These are phyloP conservation scores for Apis laboriosa DNA, from an alignment of 1,140 invertebrate species.

Conservation along the genomic window DNA sequence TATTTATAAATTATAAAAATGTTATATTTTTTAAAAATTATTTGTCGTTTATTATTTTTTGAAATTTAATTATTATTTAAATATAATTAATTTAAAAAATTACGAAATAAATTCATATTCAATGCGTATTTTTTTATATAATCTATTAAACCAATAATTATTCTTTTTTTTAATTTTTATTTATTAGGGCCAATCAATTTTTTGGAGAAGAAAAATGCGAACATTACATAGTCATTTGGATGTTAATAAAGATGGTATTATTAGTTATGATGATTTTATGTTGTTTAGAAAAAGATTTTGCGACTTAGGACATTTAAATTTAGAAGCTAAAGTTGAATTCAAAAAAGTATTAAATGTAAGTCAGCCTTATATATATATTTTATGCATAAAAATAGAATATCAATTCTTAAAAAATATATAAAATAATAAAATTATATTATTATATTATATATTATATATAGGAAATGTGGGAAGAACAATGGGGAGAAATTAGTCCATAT, in stretches of 20 bases:
- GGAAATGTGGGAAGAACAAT: conserved; percentile 90
- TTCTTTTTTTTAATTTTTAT: not conserved
- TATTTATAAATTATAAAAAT: no score
- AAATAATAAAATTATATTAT: not conserved
- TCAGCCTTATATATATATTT: not conserved
- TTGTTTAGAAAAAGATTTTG: conserved; percentile 87
- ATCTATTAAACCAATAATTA: not conserved
- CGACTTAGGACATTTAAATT: conserved; percentile 86
- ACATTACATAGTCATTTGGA: conserved; percentile 90
- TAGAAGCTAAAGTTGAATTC: conserved; percentile 85
- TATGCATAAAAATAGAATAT: not conserved
- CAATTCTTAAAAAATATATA: not conserved
- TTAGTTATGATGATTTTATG: conserved; percentile 90
- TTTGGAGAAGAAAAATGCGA: conserved; percentile 95
- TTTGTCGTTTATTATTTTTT: no score
- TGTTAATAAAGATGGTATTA: conserved; percentile 92
- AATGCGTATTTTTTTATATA: no score
- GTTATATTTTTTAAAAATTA: no score
- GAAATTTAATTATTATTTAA: no score
- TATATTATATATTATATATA: conserved; percentile 63
- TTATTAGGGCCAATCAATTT: conserved; percentile 88
- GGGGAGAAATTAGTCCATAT: conserved; percentile 90
- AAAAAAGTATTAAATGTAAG: conserved; percentile 84
- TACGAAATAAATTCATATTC: no score
- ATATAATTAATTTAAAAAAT: no score